Percentiles rank a stretch among this genome's conserved stretches.
These are phyloP conservation scores for Ephydatia muelleri DNA, from an alignment of 37 sponge, comb jelly and placozoan genomes.

Conservation along the genomic window DNA sequence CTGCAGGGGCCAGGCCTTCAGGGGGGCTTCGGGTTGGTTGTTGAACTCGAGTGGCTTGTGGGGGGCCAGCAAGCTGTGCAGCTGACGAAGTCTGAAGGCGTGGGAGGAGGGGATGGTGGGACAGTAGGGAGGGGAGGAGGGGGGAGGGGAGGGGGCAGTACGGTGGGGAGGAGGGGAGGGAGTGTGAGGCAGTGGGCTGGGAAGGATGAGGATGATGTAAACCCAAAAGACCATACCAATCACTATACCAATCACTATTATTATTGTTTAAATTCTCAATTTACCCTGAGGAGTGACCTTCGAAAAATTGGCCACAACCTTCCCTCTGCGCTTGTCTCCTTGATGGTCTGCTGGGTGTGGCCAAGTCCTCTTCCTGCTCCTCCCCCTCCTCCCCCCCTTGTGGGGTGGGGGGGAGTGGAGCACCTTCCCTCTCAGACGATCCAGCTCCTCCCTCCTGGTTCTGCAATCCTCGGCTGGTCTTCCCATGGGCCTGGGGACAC, in stretches of 20 bases:
- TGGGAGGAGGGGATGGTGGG: constrained; percentile 18
- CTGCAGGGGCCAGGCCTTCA: constrained; percentile 53
- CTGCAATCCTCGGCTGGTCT: constrained; percentile 65
- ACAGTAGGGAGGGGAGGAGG: constrained; percentile 11
- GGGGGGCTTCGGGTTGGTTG: constrained; percentile 33
- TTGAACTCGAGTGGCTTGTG: constrained; percentile 22
- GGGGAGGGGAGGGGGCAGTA: constrained; percentile 3
- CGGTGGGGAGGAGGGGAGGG: too few species aligned
- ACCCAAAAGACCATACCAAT: too few species aligned
- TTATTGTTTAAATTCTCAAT: too few species aligned
- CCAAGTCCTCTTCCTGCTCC: constrained; percentile 2
- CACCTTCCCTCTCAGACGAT: constrained; percentile 26
- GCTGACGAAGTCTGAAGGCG: constrained; percentile 34
- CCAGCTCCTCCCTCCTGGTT: constrained; percentile 49
- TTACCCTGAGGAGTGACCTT: not conserved
- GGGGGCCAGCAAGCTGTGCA: constrained; percentile 47
- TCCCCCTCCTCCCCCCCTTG: constrained; percentile 12
- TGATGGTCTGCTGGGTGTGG: not conserved
- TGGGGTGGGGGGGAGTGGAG: not conserved
- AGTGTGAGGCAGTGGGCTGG: not conserved
- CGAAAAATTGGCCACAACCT: not conserved
- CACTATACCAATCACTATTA: too few species aligned
- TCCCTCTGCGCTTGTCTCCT: not conserved
- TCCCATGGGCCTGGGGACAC: constrained; percentile 70
- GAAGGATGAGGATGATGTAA: not conserved